Evolutionary conservation across 2,888 invertebrate genomes (phyloP), one percentile per base, ranked within the genome.

Genomic region (Antheraea yamamai): DNA sequence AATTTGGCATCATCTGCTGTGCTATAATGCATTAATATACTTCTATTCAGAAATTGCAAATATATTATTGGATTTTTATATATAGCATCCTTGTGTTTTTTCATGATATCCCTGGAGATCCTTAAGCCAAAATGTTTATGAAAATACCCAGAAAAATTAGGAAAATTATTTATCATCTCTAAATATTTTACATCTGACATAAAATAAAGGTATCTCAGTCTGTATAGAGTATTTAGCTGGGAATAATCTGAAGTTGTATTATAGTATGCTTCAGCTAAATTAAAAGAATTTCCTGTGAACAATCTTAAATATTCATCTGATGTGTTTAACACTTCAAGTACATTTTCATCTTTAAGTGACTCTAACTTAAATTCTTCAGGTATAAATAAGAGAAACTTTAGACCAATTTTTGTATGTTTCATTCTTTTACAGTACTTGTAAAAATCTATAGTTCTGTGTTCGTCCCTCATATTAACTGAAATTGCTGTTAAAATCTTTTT

Each of bases 361-460:
- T 86, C 77, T 18, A 85, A 64, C 82, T 92, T 92, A 74, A 85
- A 88, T 1, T 76, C 73, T 23, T 89, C 88, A 23, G 88, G 83
- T 51, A 89, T 85, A 26, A 78, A 81, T 70, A 85, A 78, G 2
- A 91, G 80, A 77, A 91, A 92, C 77, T 92, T 92, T 0, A 81
- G 64, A 12, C 90, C 88, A 76, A 85, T 79, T 73, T 83, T 80
- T 8, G 71, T 68, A 10, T 86, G 75, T 74, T 85, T 85, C 7
- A 74, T 75, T 51, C 80, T 80, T 30, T 78, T 77, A 74, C 90
- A 91, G 77, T 89, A 92, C 16, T 83, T 81, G 74, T 84, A 89
- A 78, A 92, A 93, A 7, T 75, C 74, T 20, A 77, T 76, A 18
- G 84, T 81, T 75, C 90, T 84, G 78, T 30, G 26, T 30, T 85